Base-by-base conservation (phyloP, 1,140 invertebrate species). In the Conus ventricosus region DNA sequence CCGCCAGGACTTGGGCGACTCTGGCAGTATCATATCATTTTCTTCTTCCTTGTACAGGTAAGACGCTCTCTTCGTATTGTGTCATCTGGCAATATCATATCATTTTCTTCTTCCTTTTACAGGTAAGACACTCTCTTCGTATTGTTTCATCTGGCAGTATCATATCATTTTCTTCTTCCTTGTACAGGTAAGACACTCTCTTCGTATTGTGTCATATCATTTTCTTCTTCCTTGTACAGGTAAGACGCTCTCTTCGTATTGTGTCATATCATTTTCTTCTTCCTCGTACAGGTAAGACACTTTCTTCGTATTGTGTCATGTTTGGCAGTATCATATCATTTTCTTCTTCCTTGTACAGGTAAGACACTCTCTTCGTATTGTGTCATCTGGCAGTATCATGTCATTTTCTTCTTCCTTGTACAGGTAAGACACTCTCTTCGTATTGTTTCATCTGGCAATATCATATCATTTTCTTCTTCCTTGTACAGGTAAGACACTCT, bases 241-340 rank as follows among this genome's bases (percentile, higher is more conserved):
- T 71, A 15, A 5, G 67, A 20, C n/a, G n/a, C n/a, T n/a, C 67
- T 71, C 8, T 71, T 20, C 5, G 67, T 20, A 8, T 11, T 5
- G 20, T 20, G 10, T 71, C 67, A 20, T 71, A n/a, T 20, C 67
- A 20, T 71, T 13, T 71, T 20, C 20, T 71, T 71, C 23, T 71
- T 20, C 15, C 4, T 13, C 5, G 23, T 71, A 71, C 67, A 71
- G 67, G 67, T 71, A 20, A 23, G 23, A 71, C 15, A 39, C 39
- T 39, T 3, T 39, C 39, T 39, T 39, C 39, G 39, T 39, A 39
- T 39, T 39, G 39, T 71, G 3, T 90, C 20, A 92, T 92, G n/a
- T n/a, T 92, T 81, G 92, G 92, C 20, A 93, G 92, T 76, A 91
- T 94, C n/a, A 83, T 94, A 78, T 89, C 93, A 81, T 91, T 94